Evolutionary conservation across 2,888 invertebrate genomes (phyloP), one percentile per base, ranked within the genome.

Genomic region (Herminia tarsipennalis): DNA sequence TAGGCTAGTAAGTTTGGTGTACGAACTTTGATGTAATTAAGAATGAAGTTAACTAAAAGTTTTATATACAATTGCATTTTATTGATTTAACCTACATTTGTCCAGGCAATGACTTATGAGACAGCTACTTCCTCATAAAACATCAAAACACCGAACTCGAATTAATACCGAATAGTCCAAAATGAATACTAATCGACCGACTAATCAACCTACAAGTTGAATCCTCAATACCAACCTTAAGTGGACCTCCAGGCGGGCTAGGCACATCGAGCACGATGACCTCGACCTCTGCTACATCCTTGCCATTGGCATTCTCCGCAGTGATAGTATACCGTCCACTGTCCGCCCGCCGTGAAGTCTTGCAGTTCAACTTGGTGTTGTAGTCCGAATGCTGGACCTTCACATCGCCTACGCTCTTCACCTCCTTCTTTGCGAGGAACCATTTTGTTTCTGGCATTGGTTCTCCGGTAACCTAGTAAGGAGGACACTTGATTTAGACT

Each of bases 391-490:
- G 95, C 37, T 94, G 94, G 0, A 97, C 94, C 76, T 97, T 97
- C 37, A 94, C 88, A 54, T 95, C 94, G 5, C 96, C 96, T 5
- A 93, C 93, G 0, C 95, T 92, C 66, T 94, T 94, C 1, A 97
- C 92, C 73, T 97, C 98, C 66, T 94, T 95, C 70, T 95, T 95
- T 56, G 95, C 96, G 39, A 97, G 92, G 69, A 95, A 92, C 99
- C 99, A 99, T 81, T 95, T 96, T 0, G 98, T 98, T 52, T 94
- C 95, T 0, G 99, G 99, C 79, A 97, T 96, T 4, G 98, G 98
- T 84, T 99, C 98, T 48, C 98, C 99, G 33, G 95, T 93, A 2
- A 92, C 92, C 92, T 92, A 67, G 2, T 30, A 14, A n/a, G n/a
- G n/a, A n/a, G n/a, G n/a, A n/a, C n/a, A n/a, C n/a, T n/a, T n/a